Evolutionary conservation across 2,797 vertebrate species (phyloP), one percentile per base, ranked within the genome.

Genomic region (Micromesistius poutassou): DNA sequence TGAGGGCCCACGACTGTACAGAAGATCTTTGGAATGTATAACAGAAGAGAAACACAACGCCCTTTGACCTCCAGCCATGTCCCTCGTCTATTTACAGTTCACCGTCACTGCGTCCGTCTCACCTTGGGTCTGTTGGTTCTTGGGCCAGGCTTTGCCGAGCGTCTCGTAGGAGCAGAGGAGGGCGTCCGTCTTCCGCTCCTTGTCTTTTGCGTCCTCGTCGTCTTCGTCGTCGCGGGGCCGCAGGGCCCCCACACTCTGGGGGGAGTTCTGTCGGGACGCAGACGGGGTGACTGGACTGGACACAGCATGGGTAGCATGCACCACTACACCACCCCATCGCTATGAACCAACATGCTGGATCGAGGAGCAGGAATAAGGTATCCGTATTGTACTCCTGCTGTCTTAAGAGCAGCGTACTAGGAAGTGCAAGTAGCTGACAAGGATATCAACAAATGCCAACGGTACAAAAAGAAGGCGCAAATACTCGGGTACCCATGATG

Each of bases 111-210:
- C 19, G 14, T 10, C 12, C 12, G 40, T 42, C 40, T 42, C 12
- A 42, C 40, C 40, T 42, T 42, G 40, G 40, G 97, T 98, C 76
- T 95, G 91, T 0, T 66, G 81, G 33, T 88, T 97, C 82, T 89
- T 94, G 0, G 98, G 97, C 98, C 98, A 99, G 31, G 95, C 89
- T 90, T 97, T 99, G 77, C 98, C 97, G 36, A 99, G 91, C 38
- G 94, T 95, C 88, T 98, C 96, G 0, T 98, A 98, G 87, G 97
- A 96, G 88, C 96, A 96, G 71, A 98, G 90, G 79, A 99, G 81
- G 77, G 93, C 94, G 74, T 99, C 97, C 30, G 95, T 95, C 87
- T 96, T 94, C 82, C 97, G 88, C 83, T 96, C 96, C 55, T 94
- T 96, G 87, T 96, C 95, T 83, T 95, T 96, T 77, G 83, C 87